A percentile compares a stretch with the other conserved stretches of the same genome.
These are phyloP conservation scores for Procambarus clarkii DNA, from an alignment of 1,140 invertebrate species.

Conservation along the genomic window DNA sequence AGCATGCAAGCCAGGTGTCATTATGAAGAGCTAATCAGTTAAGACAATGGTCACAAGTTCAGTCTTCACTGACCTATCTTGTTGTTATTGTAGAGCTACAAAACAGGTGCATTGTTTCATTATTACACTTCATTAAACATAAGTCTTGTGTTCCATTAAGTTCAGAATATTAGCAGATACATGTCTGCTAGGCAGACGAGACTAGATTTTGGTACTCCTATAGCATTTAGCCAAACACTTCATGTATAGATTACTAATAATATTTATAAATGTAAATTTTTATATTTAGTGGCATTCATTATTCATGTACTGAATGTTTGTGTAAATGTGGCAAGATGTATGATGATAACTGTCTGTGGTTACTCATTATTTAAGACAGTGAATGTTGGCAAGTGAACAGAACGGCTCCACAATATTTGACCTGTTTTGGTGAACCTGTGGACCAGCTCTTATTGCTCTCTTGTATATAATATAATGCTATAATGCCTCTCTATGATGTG, in stretches of 20 bases:
- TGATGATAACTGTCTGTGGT: background rate
- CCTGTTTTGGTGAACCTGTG: background rate
- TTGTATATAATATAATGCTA: background rate
- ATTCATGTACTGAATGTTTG: conserved; percentile 39
- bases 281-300: conserved; percentile 66
- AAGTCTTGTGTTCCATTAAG: conserved; percentile 4
- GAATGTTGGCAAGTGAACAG: background rate
- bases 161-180: conserved; percentile 9
- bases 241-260: conserved; percentile 55
- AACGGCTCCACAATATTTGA: background rate
- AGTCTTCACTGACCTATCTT: background rate
- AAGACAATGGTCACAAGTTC: background rate
- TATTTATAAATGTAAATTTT: conserved; percentile 56
- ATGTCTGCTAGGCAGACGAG: conserved; percentile 32
- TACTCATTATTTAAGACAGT: background rate
- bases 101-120: background rate
- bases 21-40: background rate
- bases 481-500: background rate
- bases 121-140: conserved; percentile 10
- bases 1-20: background rate
- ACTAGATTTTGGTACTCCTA: conserved; percentile 14
- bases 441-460: background rate
- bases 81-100: background rate
- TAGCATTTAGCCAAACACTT: background rate
- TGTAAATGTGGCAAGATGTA: conserved; percentile 23